Conservation (phyloP, 2,113 vertebrate species). For the Columba janthina region DNA sequence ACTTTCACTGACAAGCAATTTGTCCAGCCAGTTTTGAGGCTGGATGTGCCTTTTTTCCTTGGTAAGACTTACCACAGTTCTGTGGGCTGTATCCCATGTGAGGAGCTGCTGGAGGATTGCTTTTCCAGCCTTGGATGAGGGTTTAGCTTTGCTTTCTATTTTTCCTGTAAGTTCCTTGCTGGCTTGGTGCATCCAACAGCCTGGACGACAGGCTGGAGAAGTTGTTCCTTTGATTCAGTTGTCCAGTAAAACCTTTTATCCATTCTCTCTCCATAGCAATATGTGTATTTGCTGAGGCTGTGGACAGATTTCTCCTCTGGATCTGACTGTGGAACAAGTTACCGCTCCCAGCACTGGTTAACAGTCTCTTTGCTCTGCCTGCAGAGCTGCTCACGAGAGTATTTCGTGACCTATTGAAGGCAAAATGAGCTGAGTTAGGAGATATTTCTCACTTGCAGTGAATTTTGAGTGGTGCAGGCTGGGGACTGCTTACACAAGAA, state of each 20-base stretch:
- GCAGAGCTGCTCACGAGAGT: neutral
- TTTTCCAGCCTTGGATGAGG: neutral
- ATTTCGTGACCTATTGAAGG: neutral
- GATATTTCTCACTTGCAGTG: neutral
- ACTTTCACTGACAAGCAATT: slow-evolving; percentile 17
- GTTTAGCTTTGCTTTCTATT: neutral
- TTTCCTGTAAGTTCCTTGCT: neutral
- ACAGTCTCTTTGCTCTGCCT: neutral
- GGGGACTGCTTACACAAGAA: neutral
- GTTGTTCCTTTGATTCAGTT: neutral
- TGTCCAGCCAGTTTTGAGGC: slow-evolving; percentile 21
- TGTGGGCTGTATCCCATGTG: neutral
- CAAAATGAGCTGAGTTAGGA: neutral
- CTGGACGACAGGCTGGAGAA: neutral
- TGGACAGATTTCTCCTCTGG: neutral
- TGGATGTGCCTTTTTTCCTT: neutral
- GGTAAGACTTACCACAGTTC: neutral
- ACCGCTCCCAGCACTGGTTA: neutral
- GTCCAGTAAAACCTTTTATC: neutral
- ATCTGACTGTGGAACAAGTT: neutral
- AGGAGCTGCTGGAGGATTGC: neutral
- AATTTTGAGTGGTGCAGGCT: neutral
- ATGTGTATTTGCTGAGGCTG: neutral
- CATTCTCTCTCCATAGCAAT: neutral
- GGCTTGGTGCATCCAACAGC: neutral